Percentiles rank a stretch among this genome's conserved stretches.
phyloP scores from a whole-genome alignment of 1,140 invertebrate species.

The Aleiodes sp. region DNA sequence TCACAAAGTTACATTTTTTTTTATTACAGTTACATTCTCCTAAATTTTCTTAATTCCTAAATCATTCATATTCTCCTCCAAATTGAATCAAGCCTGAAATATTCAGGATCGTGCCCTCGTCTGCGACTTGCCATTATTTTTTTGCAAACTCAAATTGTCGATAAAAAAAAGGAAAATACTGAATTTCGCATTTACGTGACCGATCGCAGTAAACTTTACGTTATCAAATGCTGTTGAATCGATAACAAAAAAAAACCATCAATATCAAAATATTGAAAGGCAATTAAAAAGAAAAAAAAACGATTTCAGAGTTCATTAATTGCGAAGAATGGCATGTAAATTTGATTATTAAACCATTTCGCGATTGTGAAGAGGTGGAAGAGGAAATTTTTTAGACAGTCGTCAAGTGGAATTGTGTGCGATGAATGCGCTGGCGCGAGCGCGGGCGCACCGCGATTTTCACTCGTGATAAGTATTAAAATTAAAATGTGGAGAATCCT shows the following conservation, averaged over 20 bases:
- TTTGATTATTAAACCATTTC: not conserved
- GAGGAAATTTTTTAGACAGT: constrained; percentile 25
- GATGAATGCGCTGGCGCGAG: constrained; percentile 28
- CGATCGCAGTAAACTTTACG: not conserved
- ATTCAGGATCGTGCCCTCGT: no score
- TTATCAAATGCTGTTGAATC: not conserved
- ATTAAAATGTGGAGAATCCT: constrained; percentile 18
- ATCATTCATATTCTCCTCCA: no score
- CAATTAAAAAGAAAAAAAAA: no score
- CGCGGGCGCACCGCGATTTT: constrained; percentile 46
- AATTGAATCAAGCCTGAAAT: no score
- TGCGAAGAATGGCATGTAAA: no score
- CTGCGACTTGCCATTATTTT: no score
- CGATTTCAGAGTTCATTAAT: no score
- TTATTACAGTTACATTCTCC: no score
- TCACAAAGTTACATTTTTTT: no score
- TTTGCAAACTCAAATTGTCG: not conserved
- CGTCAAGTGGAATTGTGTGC: constrained; percentile 20
- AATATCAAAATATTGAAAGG: no score
- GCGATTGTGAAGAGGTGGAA: not conserved
- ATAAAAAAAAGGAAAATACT: not conserved
- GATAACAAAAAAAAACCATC: not conserved
- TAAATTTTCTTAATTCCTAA: no score
- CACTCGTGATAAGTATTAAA: constrained; percentile 16
- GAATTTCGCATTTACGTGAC: not conserved